phyloP scores from a whole-genome alignment of 2,797 vertebrate genomes.

The Melanotaenia pygmaea region DNA sequence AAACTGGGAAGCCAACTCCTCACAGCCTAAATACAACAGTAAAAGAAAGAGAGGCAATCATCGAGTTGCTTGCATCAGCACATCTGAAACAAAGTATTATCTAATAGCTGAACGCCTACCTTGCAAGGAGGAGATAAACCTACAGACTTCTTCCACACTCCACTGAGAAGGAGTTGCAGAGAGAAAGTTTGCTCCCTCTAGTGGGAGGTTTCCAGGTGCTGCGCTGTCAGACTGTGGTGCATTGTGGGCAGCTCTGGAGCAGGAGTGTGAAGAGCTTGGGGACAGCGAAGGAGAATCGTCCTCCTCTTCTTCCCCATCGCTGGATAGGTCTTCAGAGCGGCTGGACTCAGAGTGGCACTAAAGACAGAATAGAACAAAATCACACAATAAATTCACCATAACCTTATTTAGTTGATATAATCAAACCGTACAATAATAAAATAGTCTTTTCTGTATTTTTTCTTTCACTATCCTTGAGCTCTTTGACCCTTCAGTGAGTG shows the following conservation, averaged over 20 bases:
- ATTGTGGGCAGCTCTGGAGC: conserved; percentile 83
- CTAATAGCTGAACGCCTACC: conserved; percentile 77
- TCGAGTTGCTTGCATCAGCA: background rate
- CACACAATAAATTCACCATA: background rate
- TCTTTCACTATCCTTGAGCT: background rate
- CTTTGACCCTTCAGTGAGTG: background rate
- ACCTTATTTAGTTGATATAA: background rate
- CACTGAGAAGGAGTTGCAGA: conserved; percentile 92
- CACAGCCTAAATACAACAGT: conserved; percentile 86
- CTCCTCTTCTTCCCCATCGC: conserved; percentile 91
- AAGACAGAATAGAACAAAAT: conserved; percentile 3
- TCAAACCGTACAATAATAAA: background rate
- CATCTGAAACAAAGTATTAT: background rate
- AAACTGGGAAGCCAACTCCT: conserved; percentile 96
- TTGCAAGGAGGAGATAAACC: conserved; percentile 97
- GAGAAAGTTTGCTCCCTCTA: conserved; percentile 90
- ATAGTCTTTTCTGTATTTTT: background rate
- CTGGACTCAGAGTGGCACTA: conserved; percentile 93
- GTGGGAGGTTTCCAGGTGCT: conserved; percentile 84
- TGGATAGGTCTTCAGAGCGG: conserved; percentile 94
- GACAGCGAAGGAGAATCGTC: conserved; percentile 86
- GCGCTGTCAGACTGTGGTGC: conserved; percentile 83
- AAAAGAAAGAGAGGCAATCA: conserved; percentile 2
- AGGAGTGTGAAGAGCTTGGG: conserved; percentile 89
- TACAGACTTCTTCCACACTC: conserved; percentile 96